Conservation (phyloP, 2,888 invertebrate genomes). For the Torymus auratus region DNA sequence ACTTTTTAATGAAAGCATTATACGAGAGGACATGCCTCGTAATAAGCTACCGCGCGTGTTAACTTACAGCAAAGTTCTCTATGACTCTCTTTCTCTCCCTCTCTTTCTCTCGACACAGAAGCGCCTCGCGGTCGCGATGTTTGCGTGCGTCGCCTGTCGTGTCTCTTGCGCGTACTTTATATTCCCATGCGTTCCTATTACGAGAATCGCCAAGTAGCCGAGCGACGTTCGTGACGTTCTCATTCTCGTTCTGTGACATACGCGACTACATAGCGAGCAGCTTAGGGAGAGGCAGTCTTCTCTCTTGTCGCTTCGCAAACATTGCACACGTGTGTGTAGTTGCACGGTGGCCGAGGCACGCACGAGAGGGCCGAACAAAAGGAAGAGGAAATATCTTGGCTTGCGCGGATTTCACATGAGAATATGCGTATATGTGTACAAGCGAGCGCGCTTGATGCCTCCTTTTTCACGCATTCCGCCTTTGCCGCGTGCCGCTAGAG, state of each 20-base stretch:
- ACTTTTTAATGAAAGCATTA: no score
- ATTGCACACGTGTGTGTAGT: slow-evolving; percentile 33
- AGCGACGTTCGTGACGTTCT: slow-evolving; percentile 11
- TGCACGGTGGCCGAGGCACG: background rate
- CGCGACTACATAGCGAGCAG: slow-evolving; percentile 2
- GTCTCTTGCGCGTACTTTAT: slow-evolving; percentile 21
- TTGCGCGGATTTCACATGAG: slow-evolving; percentile 43
- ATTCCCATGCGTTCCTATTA: slow-evolving; percentile 58
- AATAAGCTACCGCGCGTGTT: no score
- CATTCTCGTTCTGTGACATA: slow-evolving; percentile 3
- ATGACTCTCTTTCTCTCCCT: no score
- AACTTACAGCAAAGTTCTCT: no score
- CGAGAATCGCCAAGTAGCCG: slow-evolving; percentile 53
- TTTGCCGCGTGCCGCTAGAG: background rate
- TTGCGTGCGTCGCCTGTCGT: slow-evolving; percentile 41
- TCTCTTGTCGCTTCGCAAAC: slow-evolving; percentile 33
- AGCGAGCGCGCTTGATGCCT: background rate
- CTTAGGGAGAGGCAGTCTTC: slow-evolving; percentile 15
- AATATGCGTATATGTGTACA: slow-evolving; percentile 6
- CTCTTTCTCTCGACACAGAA: no score
- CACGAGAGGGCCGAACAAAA: slow-evolving; percentile 33
- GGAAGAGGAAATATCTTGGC: slow-evolving; percentile 32
- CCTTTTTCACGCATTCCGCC: slow-evolving; percentile 44
- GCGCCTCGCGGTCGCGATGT: slow-evolving; percentile 11
- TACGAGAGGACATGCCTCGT: no score